phyloP scores from a whole-genome alignment of 2,888 invertebrate genomes.

The Nudaria mundana region DNA sequence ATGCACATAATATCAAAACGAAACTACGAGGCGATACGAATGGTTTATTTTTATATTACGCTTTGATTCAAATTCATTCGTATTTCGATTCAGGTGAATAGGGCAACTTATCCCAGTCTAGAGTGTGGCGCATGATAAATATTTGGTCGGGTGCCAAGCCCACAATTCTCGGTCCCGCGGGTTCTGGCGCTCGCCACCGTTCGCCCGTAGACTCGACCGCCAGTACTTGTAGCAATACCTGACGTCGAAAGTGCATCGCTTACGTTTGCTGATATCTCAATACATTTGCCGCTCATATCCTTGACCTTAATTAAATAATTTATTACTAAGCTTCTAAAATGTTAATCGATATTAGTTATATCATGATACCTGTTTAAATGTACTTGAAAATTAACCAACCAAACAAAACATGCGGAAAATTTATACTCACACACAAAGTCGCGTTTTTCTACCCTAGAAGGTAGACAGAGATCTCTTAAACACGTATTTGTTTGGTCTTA shows the following conservation, averaged over 20 bases:
- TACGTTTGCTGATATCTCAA: conserved; percentile 19
- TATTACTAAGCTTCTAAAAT: conserved; percentile 2
- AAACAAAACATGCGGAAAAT: too few relatives aligned
- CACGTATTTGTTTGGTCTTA: too few relatives aligned
- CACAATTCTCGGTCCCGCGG: conserved; percentile 56
- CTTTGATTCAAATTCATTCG: conserved; percentile 44
- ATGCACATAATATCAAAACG: conserved; percentile 2
- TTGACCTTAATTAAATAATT: conserved; percentile 8
- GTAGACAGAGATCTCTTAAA: too few relatives aligned
- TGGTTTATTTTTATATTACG: conserved; percentile 19
- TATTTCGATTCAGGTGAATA: conserved; percentile 74
- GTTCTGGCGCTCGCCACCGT: conserved; percentile 15
- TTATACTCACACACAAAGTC: too few relatives aligned
- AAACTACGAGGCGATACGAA: conserved; percentile 5
- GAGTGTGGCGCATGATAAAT: conserved; percentile 67
- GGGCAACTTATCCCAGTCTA: conserved; percentile 67
- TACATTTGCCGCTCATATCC: conserved; percentile 1
- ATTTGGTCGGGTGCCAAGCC: conserved; percentile 72
- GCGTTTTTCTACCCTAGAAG: too few relatives aligned
- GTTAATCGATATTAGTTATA: too few relatives aligned
- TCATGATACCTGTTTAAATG: not conserved
- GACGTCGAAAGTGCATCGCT: conserved; percentile 47
- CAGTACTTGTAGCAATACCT: conserved; percentile 58
- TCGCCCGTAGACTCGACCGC: conserved; percentile 44
- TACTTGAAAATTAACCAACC: not conserved